Evolutionary conservation across 1,140 invertebrate species (phyloP).

Genomic region (Asobara japonica): DNA sequence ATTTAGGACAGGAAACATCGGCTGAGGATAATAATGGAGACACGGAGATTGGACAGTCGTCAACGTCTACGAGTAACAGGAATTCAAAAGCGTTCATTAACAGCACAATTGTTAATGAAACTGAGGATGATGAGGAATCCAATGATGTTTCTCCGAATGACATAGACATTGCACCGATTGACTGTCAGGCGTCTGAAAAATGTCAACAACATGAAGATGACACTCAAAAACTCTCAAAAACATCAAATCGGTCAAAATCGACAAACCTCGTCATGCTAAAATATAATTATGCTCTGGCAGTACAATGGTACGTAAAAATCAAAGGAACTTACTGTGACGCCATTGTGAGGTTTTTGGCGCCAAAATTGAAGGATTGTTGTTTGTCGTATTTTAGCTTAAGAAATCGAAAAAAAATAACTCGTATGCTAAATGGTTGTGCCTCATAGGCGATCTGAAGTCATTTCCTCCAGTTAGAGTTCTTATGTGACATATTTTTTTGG

Average conservation of each 20-base stretch:
- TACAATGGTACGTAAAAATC: slow-evolving; percentile 43
- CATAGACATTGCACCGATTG: neutral
- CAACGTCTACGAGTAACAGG: neutral
- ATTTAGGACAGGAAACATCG: slow-evolving; percentile 23
- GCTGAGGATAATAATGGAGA: slow-evolving; percentile 1
- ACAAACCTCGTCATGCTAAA: slow-evolving; percentile 32
- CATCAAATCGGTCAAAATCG: neutral
- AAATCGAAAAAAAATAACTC: slow-evolving; percentile 2
- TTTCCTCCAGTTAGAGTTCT: too few relatives aligned
- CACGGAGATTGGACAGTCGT: neutral
- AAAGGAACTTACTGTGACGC: neutral
- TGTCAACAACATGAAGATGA: neutral
- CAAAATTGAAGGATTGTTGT: too few relatives aligned
- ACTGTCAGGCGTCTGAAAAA: slow-evolving; percentile 10
- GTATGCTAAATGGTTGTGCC: too few relatives aligned
- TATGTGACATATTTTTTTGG: too few relatives aligned
- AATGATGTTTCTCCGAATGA: neutral
- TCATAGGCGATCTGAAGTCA: too few relatives aligned
- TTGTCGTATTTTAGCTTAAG: too few relatives aligned
- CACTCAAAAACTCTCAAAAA: neutral
- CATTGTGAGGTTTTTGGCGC: too few relatives aligned
- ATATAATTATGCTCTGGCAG: slow-evolving; percentile 36
- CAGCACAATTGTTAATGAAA: neutral
- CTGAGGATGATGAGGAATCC: neutral
- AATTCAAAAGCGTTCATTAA: neutral